Percentiles rank a stretch among this genome's conserved stretches.
Evolutionary conservation across 2,888 invertebrate species (phyloP).

Genomic region (Pristionchus exspectatus): DNA sequence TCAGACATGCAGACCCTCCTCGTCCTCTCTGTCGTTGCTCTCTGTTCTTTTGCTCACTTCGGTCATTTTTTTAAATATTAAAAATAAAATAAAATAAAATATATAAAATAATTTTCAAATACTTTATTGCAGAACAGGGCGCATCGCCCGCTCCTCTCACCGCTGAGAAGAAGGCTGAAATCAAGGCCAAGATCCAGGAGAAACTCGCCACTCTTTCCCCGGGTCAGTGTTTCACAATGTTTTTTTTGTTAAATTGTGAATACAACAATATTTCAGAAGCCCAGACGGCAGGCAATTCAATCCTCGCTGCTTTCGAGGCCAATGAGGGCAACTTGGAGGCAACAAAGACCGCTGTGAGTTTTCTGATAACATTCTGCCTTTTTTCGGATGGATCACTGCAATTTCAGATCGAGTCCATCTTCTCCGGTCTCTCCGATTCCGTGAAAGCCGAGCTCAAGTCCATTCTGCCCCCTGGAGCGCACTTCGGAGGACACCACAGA

Average conservation of each 20-base stretch:
- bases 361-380: not conserved
- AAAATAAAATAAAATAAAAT: too few species aligned
- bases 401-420: not conserved
- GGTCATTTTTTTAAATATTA: not conserved
- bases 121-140: not conserved
- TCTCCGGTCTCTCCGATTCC: conserved; percentile 16
- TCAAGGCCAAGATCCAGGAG: conserved; percentile 28
- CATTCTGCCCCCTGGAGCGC: not conserved
- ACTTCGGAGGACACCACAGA: not conserved
- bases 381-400: too few species aligned
- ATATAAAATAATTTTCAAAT: not conserved
- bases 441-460: not conserved
- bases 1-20: conserved; percentile 25
- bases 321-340: conserved; percentile 31
- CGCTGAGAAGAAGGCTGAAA: conserved; percentile 18
- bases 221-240: not conserved
- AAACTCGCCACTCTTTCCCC: conserved; percentile 15
- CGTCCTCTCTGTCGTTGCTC: not conserved
- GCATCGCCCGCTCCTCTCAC: not conserved
- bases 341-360: not conserved
- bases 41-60: not conserved
- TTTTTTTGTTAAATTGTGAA: not conserved
- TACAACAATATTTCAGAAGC: not conserved
- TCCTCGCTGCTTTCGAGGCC: conserved; percentile 9
- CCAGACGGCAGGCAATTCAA: not conserved